Evolutionary conservation across 1,140 invertebrate species (phyloP), one percentile per base, ranked within the genome.

Genomic region (Hylaeus volcanicus): DNA sequence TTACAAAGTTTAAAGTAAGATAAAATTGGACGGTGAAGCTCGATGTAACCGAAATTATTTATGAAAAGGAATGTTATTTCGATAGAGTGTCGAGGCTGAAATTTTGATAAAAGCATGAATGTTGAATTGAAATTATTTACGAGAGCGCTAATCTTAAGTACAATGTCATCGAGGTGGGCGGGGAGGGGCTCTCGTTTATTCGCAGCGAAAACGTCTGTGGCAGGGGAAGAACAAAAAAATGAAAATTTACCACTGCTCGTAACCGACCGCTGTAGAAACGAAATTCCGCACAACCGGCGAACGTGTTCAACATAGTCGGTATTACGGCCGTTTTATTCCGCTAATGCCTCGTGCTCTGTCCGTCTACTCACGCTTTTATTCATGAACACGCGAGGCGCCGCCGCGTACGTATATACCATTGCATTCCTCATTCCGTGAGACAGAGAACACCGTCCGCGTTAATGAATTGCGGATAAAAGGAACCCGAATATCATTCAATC

Each of bases 301-400:
- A 74, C 83, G 71, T 87, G 86, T 87, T 87, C n/a, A 87, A 87
- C 86, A 87, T 72, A 84, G 79, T 87, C 79, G 75, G 78, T 77
- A 84, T 87, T 79, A 87, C 74, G 86, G 77, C 69, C 73, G 70
- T 87, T 86, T 86, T 82, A 87, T 87, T 86, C 64, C 75, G 75
- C 64, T 87, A 87, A 87, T 87, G 82, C 82, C 75, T 70, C 60
- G 55, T 79, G 75, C 73, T 84, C 71, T 77, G 86, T 87, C 78
- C 73, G 79, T 80, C 78, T 87, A 81, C 45, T 84, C 78, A 74
- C 82, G 79, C 75, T 84, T 87, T 84, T 86, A 87, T 87, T 87
- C 86, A 86, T 79, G 82, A 83, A 84, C 74, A 86, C 72, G 55
- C 79, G 63, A 84, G 68, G 12, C 65, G 37, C 69, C 69, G 56